These are phyloP conservation scores for Hypercompe scribonia DNA, from an alignment of 2,888 invertebrate genomes.

Conservation along the genomic window DNA sequence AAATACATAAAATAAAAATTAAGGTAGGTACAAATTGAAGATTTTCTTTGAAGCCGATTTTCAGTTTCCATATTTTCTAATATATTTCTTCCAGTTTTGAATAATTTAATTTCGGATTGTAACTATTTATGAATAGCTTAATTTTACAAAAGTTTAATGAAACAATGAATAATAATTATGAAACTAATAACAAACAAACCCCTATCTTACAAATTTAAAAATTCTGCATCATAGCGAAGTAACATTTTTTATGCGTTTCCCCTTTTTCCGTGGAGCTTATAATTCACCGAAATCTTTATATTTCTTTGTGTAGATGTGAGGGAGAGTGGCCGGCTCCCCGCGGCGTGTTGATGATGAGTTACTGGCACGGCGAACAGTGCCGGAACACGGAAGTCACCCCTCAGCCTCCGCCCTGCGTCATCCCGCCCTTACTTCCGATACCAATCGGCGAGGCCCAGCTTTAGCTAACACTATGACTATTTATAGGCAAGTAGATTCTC, in stretches of 20 bases:
- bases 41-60: no score
- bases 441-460: conserved; percentile 72
- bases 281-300: conserved; percentile 83
- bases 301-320: conserved; percentile 75
- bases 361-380: conserved; percentile 64
- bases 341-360: conserved; percentile 83
- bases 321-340: conserved; percentile 70
- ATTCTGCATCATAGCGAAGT: conserved; percentile 30
- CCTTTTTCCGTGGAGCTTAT: conserved; percentile 72
- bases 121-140: not conserved
- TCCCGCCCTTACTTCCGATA: conserved; percentile 80
- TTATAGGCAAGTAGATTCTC: conserved; percentile 62
- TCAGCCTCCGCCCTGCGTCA: conserved; percentile 65
- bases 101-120: not conserved
- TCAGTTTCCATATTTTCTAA: not conserved
- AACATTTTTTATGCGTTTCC: conserved; percentile 60
- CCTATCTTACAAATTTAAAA: conserved; percentile 30
- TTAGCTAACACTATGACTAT: conserved; percentile 74
- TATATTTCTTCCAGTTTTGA: not conserved
- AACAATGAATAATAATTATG: not conserved
- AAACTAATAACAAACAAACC: conserved; percentile 32
- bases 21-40: no score
- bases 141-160: not conserved
- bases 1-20: no score
- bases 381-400: conserved; percentile 80